Base-by-base conservation (phyloP, 2,797 vertebrate genomes). In the Borostomias antarcticus region DNA sequence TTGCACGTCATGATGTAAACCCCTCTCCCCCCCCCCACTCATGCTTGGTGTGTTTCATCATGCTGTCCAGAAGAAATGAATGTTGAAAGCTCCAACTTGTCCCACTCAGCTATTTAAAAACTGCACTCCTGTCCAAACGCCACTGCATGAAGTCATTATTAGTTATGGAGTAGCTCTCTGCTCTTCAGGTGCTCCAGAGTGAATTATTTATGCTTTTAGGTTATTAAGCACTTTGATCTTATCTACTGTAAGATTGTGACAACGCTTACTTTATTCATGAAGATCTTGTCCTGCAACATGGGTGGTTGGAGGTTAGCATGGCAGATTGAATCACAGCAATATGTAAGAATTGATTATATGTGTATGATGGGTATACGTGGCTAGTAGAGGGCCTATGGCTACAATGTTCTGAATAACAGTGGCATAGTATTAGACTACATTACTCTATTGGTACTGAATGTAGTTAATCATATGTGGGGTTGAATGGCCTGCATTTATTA, bases 51-150 rank as follows among this genome's bases (percentile, higher is more conserved):
- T 11, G 15, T 28, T 59, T 73, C 76, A 21, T 78, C 80, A 71
- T 80, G 71, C 68, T 69, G 75, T 80, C 80, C 71, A 73, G 78
- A 74, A 5, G 64, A 32, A 79, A 81, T 87, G 76, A 85, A 87
- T 76, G 65, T 70, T 80, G 76, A 88, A 70, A 52, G 72, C 57
- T 81, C 76, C 64, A 83, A 75, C 78, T 25, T 62, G 37, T 48
- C 40, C 28, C 25, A 28, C 45, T 85, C 83, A 78, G 82, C 82
- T 86, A 86, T 88, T 87, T 87, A 82, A 88, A 82, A 86, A 70
- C 84, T 76, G 67, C 76, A 35, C 66, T 73, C 69, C 29, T 58
- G 75, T 50, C 70, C 47, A 75, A 78, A 74, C 7, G 68, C 68
- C 53, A 33, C 43, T 17, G 25, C 70, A 21, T 60, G 54, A 26